Evolutionary conservation across 2,113 vertebrate genomes (phyloP).

Genomic region (Cephalopterus ornatus): DNA sequence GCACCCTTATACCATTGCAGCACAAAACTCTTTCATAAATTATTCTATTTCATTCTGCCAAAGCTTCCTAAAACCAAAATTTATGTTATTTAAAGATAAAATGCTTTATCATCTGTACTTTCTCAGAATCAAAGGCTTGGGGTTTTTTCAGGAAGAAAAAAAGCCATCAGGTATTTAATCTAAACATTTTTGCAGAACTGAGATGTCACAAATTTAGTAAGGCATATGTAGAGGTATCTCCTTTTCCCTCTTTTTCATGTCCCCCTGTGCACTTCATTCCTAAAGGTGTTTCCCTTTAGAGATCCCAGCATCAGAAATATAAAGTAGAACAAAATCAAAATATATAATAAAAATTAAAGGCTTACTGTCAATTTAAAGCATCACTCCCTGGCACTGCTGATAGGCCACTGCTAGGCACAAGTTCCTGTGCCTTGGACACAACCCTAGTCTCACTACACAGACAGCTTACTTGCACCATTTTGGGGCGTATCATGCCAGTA

Average conservation of each 20-base stretch:
- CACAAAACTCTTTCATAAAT: background rate
- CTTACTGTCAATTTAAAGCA: background rate
- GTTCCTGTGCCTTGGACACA: background rate
- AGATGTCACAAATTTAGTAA: background rate
- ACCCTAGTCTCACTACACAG: background rate
- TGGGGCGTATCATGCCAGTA: background rate
- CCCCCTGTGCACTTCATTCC: background rate
- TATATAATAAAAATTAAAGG: background rate
- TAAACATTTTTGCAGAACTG: background rate
- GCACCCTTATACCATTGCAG: background rate
- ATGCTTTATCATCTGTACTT: background rate
- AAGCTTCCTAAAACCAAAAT: background rate
- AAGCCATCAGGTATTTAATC: background rate
- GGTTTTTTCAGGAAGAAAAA: background rate
- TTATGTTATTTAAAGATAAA: background rate
- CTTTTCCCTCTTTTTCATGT: background rate
- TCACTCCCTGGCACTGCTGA: background rate
- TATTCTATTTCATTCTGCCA: background rate
- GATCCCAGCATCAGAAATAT: background rate
- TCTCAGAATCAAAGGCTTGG: background rate
- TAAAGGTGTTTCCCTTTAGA: background rate
- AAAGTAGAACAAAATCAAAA: background rate
- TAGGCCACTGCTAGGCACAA: background rate
- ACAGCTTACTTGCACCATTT: background rate
- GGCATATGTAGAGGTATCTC: background rate